A percentile compares a stretch with the other conserved stretches of the same genome.
Evolutionary conservation across 1,140 invertebrate genomes (phyloP).

Genomic region (Centruroides sculpturatus): DNA sequence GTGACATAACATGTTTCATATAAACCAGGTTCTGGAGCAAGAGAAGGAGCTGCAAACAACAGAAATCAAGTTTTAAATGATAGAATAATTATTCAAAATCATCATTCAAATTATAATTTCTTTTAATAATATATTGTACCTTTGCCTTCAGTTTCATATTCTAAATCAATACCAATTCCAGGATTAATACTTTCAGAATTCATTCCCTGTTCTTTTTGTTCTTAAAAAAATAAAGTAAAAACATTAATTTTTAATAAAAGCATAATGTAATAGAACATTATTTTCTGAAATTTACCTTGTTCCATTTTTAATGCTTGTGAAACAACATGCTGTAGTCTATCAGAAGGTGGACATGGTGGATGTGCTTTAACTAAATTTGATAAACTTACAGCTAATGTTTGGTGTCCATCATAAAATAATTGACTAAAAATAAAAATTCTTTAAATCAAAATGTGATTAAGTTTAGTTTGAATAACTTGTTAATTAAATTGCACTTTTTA

Average conservation of each 20-base stretch:
- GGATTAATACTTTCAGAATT: slow-evolving; percentile 16
- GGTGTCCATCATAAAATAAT: slow-evolving; percentile 83
- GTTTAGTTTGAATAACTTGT: too few relatives aligned
- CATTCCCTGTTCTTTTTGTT: slow-evolving; percentile 11
- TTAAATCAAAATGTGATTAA: too few relatives aligned
- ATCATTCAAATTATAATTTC: too few relatives aligned
- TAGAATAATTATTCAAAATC: too few relatives aligned
- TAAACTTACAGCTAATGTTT: slow-evolving; percentile 68
- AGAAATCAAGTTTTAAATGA: background rate
- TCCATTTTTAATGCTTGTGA: slow-evolving; percentile 73
- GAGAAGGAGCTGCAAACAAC: slow-evolving; percentile 41
- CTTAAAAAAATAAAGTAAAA: slow-evolving; percentile 1
- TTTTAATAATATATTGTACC: background rate
- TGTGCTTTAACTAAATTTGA: slow-evolving; percentile 67
- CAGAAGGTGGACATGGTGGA: slow-evolving; percentile 85
- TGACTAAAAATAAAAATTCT: slow-evolving; percentile 31
- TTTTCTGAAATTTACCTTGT: slow-evolving; percentile 36
- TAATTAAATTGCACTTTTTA: too few relatives aligned
- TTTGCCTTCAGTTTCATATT: slow-evolving; percentile 78
- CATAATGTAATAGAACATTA: too few relatives aligned
- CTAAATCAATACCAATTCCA: slow-evolving; percentile 65
- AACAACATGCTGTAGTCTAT: slow-evolving; percentile 72
- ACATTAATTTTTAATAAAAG: background rate
- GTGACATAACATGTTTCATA: slow-evolving; percentile 99
- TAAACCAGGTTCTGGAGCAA: slow-evolving; percentile 82